Conservation (phyloP, 2,797 vertebrate species). For the Anabas testudineus region DNA sequence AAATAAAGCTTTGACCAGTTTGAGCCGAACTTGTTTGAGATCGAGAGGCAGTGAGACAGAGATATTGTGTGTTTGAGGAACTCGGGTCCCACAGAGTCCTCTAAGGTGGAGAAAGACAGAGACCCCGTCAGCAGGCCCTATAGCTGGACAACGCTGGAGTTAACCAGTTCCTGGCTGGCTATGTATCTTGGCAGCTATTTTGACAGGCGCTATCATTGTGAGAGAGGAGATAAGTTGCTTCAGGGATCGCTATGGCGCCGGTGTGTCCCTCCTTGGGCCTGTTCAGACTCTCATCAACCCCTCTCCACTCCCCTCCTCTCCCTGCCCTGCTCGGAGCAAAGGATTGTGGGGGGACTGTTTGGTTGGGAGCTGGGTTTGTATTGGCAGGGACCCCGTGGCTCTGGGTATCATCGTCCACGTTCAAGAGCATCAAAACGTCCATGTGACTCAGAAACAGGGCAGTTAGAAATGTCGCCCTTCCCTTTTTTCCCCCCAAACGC, state of each 20-base stretch:
- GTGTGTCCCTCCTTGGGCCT: conserved; percentile 81
- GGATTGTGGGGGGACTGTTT: conserved; percentile 62
- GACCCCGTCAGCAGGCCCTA: conserved; percentile 27
- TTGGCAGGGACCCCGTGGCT: conserved; percentile 76
- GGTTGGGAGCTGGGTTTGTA: conserved; percentile 76
- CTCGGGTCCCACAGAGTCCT: conserved; percentile 37
- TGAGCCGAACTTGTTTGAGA: conserved; percentile 15
- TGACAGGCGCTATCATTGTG: conserved; percentile 86
- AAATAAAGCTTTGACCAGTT: not conserved
- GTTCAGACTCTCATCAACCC: conserved; percentile 76
- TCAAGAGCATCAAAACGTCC: conserved; percentile 50
- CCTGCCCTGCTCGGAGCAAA: conserved; percentile 63
- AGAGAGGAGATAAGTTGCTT: conserved; percentile 86
- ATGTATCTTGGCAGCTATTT: conserved; percentile 88
- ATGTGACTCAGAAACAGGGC: conserved; percentile 20
- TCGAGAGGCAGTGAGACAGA: conserved; percentile 23
- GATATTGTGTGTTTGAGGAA: conserved; percentile 57
- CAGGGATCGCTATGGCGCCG: conserved; percentile 86
- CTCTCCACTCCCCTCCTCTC: conserved; percentile 43
- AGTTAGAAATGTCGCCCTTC: conserved; percentile 6
- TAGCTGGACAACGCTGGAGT: conserved; percentile 68
- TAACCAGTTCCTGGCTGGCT: conserved; percentile 84
- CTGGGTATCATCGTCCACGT: conserved; percentile 76
- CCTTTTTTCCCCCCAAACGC: not conserved
- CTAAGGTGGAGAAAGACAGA: conserved; percentile 52